A percentile compares a stretch with the other conserved stretches of the same genome.
These are phyloP conservation scores for Dryadula phaetusa DNA, from an alignment of 2,888 invertebrate species.

Conservation along the genomic window DNA sequence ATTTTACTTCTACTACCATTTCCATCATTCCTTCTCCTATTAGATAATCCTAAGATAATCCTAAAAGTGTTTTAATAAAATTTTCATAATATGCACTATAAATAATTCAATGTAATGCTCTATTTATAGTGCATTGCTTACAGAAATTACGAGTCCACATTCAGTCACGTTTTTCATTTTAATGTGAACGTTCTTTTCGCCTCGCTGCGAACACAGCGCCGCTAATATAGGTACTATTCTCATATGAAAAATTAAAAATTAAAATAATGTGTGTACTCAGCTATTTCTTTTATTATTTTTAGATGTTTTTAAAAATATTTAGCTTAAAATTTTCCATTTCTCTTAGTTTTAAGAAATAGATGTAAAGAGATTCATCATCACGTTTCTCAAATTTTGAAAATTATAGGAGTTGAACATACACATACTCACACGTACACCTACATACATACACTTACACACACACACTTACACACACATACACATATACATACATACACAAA, in stretches of 20 bases:
- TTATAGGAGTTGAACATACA: too few relatives aligned
- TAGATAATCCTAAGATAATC: too few relatives aligned
- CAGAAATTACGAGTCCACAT: slow-evolving; percentile 32
- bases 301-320: background rate
- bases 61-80: background rate
- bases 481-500: too few relatives aligned
- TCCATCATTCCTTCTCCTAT: too few relatives aligned
- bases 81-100: slow-evolving; percentile 3
- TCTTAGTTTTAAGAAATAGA: background rate
- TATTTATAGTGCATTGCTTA: slow-evolving; percentile 31
- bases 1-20: too few relatives aligned
- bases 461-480: too few relatives aligned
- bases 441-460: too few relatives aligned
- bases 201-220: slow-evolving; percentile 19
- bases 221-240: slow-evolving; percentile 25
- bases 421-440: too few relatives aligned
- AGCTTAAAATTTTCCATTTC: background rate
- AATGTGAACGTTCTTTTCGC: slow-evolving; percentile 21
- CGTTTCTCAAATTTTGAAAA: too few relatives aligned
- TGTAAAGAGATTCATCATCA: too few relatives aligned
- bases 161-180: slow-evolving; percentile 23
- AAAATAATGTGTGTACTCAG: background rate
- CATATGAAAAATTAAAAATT: slow-evolving; percentile 22
- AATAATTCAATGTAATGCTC: slow-evolving; percentile 25
- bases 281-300: background rate